Evolutionary conservation across 2,888 invertebrate genomes (phyloP).

Genomic region (Microchrysa polita): DNA sequence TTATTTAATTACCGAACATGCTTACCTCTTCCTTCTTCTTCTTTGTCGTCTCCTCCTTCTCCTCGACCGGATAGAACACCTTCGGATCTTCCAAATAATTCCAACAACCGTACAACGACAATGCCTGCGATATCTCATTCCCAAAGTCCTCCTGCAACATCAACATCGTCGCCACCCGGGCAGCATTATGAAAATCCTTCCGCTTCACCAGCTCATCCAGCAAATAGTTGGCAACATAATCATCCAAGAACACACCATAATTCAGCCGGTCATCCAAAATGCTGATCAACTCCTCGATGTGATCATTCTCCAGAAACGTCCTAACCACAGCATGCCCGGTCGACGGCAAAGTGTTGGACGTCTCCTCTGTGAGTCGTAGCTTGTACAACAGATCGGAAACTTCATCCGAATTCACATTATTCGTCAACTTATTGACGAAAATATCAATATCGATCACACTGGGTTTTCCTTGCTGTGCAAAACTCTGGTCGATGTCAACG

Average conservation of each 20-base stretch:
- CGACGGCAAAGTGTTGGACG: slow-evolving; percentile 77
- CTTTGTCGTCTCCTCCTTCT: slow-evolving; percentile 55
- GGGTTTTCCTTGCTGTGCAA: slow-evolving; percentile 70
- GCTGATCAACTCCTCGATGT: slow-evolving; percentile 70
- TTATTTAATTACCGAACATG: too few species aligned
- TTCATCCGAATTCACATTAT: slow-evolving; percentile 72
- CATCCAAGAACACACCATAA: slow-evolving; percentile 92
- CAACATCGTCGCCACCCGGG: slow-evolving; percentile 77
- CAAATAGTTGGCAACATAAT: slow-evolving; percentile 79
- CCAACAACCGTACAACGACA: slow-evolving; percentile 80
- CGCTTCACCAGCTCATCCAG: slow-evolving; percentile 80
- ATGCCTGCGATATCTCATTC: slow-evolving; percentile 73
- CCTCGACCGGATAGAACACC: slow-evolving; percentile 51
- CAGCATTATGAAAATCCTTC: slow-evolving; percentile 76
- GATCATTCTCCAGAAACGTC: slow-evolving; percentile 65
- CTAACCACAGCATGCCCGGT: slow-evolving; percentile 84
- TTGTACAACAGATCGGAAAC: slow-evolving; percentile 76
- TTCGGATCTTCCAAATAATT: slow-evolving; percentile 70
- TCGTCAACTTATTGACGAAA: slow-evolving; percentile 75
- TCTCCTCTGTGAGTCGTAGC: slow-evolving; percentile 77
- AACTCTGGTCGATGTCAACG: slow-evolving; percentile 74
- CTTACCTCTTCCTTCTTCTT: slow-evolving; percentile 59
- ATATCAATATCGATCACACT: slow-evolving; percentile 86
- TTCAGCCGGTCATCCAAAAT: slow-evolving; percentile 83
- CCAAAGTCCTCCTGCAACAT: slow-evolving; percentile 91